Percentiles rank a stretch among this genome's conserved stretches.
Conservation (phyloP, 2,797 vertebrate species). For the Anniella stebbinsi region DNA sequence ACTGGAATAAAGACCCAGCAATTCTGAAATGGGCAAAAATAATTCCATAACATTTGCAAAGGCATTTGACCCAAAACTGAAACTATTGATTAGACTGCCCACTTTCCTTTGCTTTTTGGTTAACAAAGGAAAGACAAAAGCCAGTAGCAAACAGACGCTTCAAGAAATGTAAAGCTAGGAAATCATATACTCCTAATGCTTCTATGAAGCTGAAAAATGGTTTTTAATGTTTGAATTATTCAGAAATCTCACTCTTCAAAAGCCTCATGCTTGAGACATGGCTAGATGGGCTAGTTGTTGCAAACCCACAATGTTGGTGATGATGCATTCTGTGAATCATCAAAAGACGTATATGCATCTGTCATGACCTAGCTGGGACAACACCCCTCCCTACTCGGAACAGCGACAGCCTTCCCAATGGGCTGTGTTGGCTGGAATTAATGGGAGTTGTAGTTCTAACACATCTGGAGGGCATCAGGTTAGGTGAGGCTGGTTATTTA, state of each 20-base stretch:
- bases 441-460: background rate
- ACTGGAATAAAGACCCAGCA: slow-evolving; percentile 9
- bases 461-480: background rate
- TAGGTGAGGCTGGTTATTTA: too few relatives aligned
- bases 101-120: background rate
- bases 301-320: background rate
- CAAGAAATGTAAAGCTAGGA: slow-evolving; percentile 1
- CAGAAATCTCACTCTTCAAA: background rate
- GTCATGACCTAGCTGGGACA: too few relatives aligned
- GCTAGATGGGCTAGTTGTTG: background rate
- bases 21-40: slow-evolving; percentile 17
- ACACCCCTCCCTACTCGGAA: too few relatives aligned
- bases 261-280: background rate
- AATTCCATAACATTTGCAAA: background rate
- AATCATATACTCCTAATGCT: background rate
- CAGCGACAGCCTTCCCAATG: background rate
- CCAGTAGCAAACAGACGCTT: background rate
- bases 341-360: background rate
- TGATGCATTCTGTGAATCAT: background rate
- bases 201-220: background rate
- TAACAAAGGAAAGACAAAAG: slow-evolving; percentile 3
- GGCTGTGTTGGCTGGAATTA: background rate
- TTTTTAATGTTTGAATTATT: background rate
- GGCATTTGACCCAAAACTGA: slow-evolving; percentile 11
- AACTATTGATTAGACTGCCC: slow-evolving; percentile 2